Percentiles rank a stretch among this genome's conserved stretches.
Evolutionary conservation across 2,113 vertebrate genomes (phyloP).

Genomic region (Periophthalmodon schlosseri): DNA sequence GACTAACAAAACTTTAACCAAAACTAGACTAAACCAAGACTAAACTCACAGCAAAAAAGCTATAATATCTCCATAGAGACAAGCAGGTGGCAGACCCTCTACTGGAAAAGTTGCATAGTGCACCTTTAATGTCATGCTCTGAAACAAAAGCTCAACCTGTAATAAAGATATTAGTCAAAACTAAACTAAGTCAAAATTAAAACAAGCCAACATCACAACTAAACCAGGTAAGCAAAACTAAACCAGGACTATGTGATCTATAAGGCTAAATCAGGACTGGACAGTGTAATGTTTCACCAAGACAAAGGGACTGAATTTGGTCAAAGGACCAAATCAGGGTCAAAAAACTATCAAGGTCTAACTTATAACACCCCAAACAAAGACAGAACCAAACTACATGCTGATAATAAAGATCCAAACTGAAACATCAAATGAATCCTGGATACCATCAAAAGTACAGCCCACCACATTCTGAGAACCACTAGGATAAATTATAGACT

Average conservation of each 20-base stretch:
- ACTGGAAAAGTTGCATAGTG: background rate
- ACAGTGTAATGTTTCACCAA: too few species aligned
- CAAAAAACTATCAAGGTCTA: background rate
- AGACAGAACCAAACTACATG: background rate
- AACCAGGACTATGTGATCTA: background rate
- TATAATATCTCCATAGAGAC: too few species aligned
- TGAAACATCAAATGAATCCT: background rate
- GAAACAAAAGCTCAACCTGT: background rate
- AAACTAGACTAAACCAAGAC: too few species aligned
- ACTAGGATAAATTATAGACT: constrained; percentile 10
- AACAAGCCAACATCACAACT: background rate
- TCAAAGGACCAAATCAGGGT: background rate
- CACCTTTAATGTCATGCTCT: background rate
- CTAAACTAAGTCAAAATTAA: background rate
- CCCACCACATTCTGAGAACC: background rate
- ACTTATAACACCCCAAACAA: background rate
- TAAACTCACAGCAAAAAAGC: too few species aligned
- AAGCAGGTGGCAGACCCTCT: too few species aligned
- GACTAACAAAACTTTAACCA: too few species aligned
- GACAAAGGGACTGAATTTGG: background rate
- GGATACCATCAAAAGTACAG: background rate
- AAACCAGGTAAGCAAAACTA: too few species aligned
- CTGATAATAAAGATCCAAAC: background rate
- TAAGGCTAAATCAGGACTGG: background rate
- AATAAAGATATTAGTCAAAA: background rate